Base-by-base conservation (phyloP, 2,888 invertebrate genomes). In the Gibbula magus region DNA sequence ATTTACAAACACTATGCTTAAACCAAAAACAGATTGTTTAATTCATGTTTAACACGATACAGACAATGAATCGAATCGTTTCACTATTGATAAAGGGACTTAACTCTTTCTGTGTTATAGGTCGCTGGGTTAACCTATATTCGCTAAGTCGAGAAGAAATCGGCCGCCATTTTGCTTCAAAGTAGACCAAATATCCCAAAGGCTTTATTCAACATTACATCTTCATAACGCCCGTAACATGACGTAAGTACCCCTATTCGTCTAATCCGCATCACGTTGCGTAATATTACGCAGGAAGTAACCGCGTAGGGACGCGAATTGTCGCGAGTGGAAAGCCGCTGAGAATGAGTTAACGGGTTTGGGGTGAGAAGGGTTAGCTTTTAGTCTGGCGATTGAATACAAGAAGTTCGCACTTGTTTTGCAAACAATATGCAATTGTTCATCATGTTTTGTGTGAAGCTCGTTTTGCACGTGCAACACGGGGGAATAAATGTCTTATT, bases 51-150 rank as follows among this genome's bases (percentile, higher is more conserved):
- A 20, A n/a, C n/a, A n/a, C n/a, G n/a, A n/a, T n/a, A n/a, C n/a
- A n/a, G n/a, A n/a, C n/a, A n/a, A n/a, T n/a, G n/a, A n/a, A n/a
- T n/a, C n/a, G n/a, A n/a, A n/a, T n/a, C n/a, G n/a, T n/a, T n/a
- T 67, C 67, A 67, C 16, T 25, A 45, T 13, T 13, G 45, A 45
- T 45, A 45, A 75, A 75, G 75, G 75, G 52, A 75, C 75, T 75
- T 75, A 52, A 75, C 54, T 75, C 52, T 75, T 52, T 32, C 22
- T 22, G 20, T 39, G 52, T n/a, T 52, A 45, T 18, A n/a, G n/a
- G n/a, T n/a, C n/a, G n/a, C n/a, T n/a, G n/a, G 29, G 54, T 54
- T 75, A 53, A 75, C 52, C 75, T 70, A 70, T 35, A 70, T 70
- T 70, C 32, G 20, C 70, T 10, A 35, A 29, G 29, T 35, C 35